phyloP scores from a whole-genome alignment of 2,888 invertebrate species.

The Pegoplata infirma region DNA sequence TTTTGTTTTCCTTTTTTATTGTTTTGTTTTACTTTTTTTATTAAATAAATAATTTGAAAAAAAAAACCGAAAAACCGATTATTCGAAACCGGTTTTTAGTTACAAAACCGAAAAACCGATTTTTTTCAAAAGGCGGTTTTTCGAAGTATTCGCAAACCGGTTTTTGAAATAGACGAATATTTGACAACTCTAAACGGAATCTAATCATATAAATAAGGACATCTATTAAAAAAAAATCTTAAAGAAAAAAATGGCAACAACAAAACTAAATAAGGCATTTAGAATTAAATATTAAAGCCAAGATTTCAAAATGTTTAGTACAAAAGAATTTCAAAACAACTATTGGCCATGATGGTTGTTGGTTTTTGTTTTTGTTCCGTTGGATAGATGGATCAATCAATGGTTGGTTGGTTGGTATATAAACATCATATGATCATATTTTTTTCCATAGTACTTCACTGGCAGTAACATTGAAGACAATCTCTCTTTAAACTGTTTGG shows the following conservation, averaged over 20 bases:
- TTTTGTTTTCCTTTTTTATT: too few species aligned
- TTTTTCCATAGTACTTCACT: constrained; percentile 22
- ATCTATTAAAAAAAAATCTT: constrained; percentile 34
- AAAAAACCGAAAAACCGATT: too few species aligned
- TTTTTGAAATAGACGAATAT: too few species aligned
- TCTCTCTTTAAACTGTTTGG: constrained; percentile 31
- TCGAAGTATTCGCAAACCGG: too few species aligned
- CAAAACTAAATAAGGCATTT: constrained; percentile 56
- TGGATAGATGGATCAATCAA: too few species aligned
- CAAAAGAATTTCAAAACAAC: constrained; percentile 47
- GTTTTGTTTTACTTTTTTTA: too few species aligned
- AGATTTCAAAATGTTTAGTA: constrained; percentile 19
- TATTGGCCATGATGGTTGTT: constrained; percentile 45
- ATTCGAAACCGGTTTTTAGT: too few species aligned
- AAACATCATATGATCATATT: constrained; percentile 10
- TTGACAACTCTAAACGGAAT: too few species aligned
- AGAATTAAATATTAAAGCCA: constrained; percentile 37
- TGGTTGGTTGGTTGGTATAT: constrained; percentile 2
- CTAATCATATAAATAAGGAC: constrained; percentile 59
- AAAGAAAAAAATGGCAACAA: constrained; percentile 17
- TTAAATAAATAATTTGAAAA: too few species aligned
- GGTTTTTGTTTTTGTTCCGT: too few species aligned
- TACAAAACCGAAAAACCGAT: too few species aligned
- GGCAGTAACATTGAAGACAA: constrained; percentile 6
- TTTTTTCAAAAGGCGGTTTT: too few species aligned